Evolutionary conservation across 2,797 vertebrate species (phyloP).

Genomic region (Chrysocyon brachyurus): DNA sequence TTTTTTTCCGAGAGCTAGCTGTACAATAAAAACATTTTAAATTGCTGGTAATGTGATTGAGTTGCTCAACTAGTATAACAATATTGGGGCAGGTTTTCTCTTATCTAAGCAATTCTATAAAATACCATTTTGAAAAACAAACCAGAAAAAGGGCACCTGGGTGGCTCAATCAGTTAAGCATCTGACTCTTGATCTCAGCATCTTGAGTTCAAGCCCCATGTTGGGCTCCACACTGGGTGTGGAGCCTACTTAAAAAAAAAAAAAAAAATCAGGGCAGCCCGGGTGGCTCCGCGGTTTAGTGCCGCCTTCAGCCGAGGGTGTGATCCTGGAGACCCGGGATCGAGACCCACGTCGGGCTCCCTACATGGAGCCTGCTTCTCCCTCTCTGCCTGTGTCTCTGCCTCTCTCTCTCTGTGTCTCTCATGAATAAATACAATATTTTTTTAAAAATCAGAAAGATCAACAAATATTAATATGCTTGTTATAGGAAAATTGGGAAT

Average conservation of each 20-base stretch:
- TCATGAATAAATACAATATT: no score
- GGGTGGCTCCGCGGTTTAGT: no score
- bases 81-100: background rate
- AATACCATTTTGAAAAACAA: constrained; percentile 34
- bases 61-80: background rate
- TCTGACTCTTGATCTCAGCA: background rate
- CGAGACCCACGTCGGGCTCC: no score
- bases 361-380: no score
- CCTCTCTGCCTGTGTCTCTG: no score
- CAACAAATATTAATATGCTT: constrained; percentile 9
- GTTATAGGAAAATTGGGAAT: constrained; percentile 42
- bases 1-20: constrained; percentile 52
- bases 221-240: background rate
- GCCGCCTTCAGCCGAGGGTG: no score
- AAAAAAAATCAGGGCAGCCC: background rate
- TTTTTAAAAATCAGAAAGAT: constrained; percentile 53
- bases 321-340: no score
- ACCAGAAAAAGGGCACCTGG: background rate
- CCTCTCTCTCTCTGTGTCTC: no score
- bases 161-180: background rate
- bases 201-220: background rate
- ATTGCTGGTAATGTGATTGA: background rate
- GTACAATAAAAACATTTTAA: constrained; percentile 50
- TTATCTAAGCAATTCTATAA: constrained; percentile 45
- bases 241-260: background rate